Conservation (phyloP, 2,797 vertebrate species). For the Phrynocephalus forsythii region DNA sequence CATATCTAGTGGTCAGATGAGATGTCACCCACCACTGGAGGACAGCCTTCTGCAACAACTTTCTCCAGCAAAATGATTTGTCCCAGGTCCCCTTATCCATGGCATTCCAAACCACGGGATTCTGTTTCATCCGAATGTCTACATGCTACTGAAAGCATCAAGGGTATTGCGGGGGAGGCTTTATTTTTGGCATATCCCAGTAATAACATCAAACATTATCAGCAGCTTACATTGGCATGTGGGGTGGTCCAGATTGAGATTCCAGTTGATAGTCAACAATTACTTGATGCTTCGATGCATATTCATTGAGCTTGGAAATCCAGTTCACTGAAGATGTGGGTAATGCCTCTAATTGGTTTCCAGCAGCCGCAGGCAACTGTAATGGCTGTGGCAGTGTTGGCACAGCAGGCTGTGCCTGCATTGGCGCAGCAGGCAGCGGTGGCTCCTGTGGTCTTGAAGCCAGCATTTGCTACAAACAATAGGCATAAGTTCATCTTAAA, state of each 20-base stretch:
- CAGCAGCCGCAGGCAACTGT: background rate
- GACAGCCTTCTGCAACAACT: no score
- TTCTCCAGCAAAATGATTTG: no score
- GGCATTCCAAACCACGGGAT: background rate
- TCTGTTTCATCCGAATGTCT: background rate
- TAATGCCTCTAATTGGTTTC: background rate
- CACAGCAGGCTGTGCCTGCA: no score
- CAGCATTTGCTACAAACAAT: background rate
- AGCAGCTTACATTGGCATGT: conserved; percentile 48
- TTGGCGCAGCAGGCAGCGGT: background rate
- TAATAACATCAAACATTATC: background rate
- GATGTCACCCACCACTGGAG: no score
- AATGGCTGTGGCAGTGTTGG: background rate
- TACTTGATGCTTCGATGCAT: conserved; percentile 23
- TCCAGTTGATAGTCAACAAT: background rate
- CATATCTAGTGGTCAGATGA: no score
- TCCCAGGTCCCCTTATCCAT: no score
- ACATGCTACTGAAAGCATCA: background rate
- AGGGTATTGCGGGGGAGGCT: no score
- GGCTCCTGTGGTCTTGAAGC: background rate
- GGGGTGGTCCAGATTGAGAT: background rate
- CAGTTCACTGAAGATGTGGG: background rate
- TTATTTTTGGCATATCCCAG: no score
- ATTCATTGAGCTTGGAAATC: conserved; percentile 44
- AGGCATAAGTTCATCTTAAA: background rate